Base-by-base conservation (phyloP, 2,888 invertebrate genomes). In the Eupithecia exiguata region DNA sequence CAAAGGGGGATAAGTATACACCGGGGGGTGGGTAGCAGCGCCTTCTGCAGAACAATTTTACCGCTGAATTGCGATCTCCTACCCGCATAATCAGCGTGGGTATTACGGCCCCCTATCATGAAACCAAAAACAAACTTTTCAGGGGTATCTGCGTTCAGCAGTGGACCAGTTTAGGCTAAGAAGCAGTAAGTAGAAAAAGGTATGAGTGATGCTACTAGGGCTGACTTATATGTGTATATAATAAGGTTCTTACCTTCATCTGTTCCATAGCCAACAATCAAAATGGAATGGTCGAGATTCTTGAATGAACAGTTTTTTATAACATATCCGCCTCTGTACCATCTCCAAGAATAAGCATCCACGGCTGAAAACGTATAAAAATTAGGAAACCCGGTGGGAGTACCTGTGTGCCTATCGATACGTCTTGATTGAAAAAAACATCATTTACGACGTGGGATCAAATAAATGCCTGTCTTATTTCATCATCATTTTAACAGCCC, bases 191-290 rank as follows among this genome's bases (percentile, higher is more conserved):
- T 14, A 46, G 18, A 46, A 18, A 43, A 18, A 46, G 18, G 18
- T 6, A 46, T n/a, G 18, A 46, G 5, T 18, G 18, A 43, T 49
- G 21, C 53, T 21, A 21, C 53, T 10, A 53, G 49, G 9, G 21
- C 21, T 53, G 21, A 53, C 10, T 21, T 10, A n/a, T n/a, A n/a
- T n/a, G n/a, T n/a, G n/a, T n/a, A n/a, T 10, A 21, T 3, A 21
- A 12, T 53, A 1, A 10, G 10, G n/a, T 30, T 25, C 9, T 35
- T 61, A 69, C 69, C 38, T 69, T 68, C 10, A 14, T 72, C 74
- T 46, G 61, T 72, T 38, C 76, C 76, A 53, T 74, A 76, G 5
- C 76, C 76, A 12, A 76, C 74, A 10, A 76, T 43, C 18, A 74
- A 14, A 0, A 74, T 68, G 1, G 68, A 68, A n/a, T 76, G 76